Conservation (phyloP, 1,140 invertebrate genomes). For the Microplitis demolitor region DNA sequence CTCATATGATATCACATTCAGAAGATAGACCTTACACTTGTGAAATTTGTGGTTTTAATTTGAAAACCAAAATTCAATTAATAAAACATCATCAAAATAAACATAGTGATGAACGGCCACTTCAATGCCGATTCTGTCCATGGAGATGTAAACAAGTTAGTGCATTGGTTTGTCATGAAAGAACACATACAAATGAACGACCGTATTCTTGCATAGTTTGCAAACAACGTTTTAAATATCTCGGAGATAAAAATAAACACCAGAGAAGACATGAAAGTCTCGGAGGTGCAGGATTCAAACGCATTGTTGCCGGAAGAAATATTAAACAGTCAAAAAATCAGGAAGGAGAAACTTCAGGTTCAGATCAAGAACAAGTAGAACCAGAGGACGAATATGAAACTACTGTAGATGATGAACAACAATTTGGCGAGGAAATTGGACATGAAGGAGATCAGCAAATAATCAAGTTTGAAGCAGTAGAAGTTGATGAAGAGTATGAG, state of each 20-base stretch:
- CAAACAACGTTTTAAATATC: slow-evolving; percentile 92
- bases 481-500: slow-evolving; percentile 41
- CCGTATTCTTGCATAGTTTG: slow-evolving; percentile 98
- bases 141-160: slow-evolving; percentile 60
- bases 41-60: slow-evolving; percentile 56
- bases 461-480: slow-evolving; percentile 46
- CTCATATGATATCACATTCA: slow-evolving; percentile 60
- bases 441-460: slow-evolving; percentile 28
- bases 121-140: slow-evolving; percentile 54
- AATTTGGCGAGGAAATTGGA: slow-evolving; percentile 15
- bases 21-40: slow-evolving; percentile 56
- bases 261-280: slow-evolving; percentile 56
- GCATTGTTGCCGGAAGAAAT: slow-evolving; percentile 50
- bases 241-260: slow-evolving; percentile 71
- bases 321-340: slow-evolving; percentile 36
- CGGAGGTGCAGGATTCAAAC: slow-evolving; percentile 56
- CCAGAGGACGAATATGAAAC: slow-evolving; percentile 37
- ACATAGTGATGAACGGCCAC: slow-evolving; percentile 56
- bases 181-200: slow-evolving; percentile 96
- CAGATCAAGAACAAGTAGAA: slow-evolving; percentile 24
- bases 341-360: slow-evolving; percentile 9
- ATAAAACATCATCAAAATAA: slow-evolving; percentile 59
- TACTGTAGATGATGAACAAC: slow-evolving; percentile 12
- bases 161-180: slow-evolving; percentile 73
- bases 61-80: slow-evolving; percentile 60